phyloP scores from a whole-genome alignment of 2,888 invertebrate species.

The Adelognathus sp. region DNA sequence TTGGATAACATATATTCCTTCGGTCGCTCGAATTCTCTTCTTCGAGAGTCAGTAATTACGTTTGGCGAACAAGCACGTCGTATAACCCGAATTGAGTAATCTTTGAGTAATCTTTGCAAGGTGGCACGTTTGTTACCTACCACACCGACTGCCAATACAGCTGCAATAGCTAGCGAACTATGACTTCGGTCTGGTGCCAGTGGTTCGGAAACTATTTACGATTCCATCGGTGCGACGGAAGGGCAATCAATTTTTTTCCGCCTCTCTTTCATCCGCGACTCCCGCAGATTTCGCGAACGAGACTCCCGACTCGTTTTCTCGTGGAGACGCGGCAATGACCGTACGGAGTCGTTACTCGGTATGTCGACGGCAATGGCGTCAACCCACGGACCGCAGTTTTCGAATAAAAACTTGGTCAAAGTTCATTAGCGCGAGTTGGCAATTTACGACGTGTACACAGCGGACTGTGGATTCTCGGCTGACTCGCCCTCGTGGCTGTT shows the following conservation, averaged over 20 bases:
- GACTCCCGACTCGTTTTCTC: conserved; percentile 2
- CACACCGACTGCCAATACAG: neutral
- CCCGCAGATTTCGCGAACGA: neutral
- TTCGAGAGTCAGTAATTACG: neutral
- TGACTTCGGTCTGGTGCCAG: neutral
- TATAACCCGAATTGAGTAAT: neutral
- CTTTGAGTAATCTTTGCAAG: neutral
- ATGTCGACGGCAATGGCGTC: conserved; percentile 5
- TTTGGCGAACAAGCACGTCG: neutral
- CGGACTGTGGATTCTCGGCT: neutral
- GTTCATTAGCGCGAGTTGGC: conserved; percentile 29
- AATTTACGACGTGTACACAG: conserved; percentile 29
- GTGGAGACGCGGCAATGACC: neutral
- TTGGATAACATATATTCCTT: neutral
- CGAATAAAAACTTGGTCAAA: conserved; percentile 45
- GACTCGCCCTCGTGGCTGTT: neutral
- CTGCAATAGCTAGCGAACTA: neutral
- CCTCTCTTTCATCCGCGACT: neutral
- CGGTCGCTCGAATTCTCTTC: neutral
- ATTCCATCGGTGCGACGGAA: neutral
- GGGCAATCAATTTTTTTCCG: conserved; percentile 16
- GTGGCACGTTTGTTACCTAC: neutral
- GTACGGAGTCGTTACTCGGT: neutral
- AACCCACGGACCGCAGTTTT: conserved; percentile 23
- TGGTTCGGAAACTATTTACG: neutral